Evolutionary conservation across 1,140 invertebrate genomes (phyloP), one percentile per base, ranked within the genome.

Genomic region (Heliconius hewitsoni): DNA sequence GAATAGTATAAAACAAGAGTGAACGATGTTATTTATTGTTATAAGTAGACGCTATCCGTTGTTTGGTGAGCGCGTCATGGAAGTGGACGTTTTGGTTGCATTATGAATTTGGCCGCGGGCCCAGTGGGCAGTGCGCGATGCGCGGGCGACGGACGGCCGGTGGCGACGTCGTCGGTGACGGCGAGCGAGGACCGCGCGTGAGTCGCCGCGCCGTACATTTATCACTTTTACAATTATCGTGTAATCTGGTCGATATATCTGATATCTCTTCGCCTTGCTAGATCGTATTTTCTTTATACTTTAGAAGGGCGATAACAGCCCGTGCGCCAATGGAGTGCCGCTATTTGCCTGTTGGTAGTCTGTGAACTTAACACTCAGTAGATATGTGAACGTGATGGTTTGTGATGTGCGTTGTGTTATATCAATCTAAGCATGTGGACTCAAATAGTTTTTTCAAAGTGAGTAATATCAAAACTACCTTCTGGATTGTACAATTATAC

Each of bases 391-490:
- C 75, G 84, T 82, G 78, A 79, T 77, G 76, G 82, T 78, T 82
- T 84, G 87, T 85, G 81, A 83, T 87, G 84, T 84, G 83, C 82
- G 71, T 57, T 60, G 76, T 76, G 60, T 70, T 81, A 78, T 70
- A 75, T 76, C 57, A 76, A 70, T 80, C 78, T 73, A 84, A 86
- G 70, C 83, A 93, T 93, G 91, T 93, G 91, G 91, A 92, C 85
- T 85, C 91, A 92, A 89, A 89, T 92, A 60, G 86, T 88, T 72
- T 85, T 86, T 70, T 86, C 86, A 27, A 92, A 90, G 91, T 93
- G 86, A 93, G 91, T 90, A 16, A 5, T 66, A 8, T 66, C 9
- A 13, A 27, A 60, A 30, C 13, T 66, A 2, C 13, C 18, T 52
- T 19, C 18, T 19, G 16, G 6, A 19, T 46, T 52, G 50, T 52